Base-by-base conservation (phyloP, 2,113 vertebrate species). In the Varanus komodoensis region DNA sequence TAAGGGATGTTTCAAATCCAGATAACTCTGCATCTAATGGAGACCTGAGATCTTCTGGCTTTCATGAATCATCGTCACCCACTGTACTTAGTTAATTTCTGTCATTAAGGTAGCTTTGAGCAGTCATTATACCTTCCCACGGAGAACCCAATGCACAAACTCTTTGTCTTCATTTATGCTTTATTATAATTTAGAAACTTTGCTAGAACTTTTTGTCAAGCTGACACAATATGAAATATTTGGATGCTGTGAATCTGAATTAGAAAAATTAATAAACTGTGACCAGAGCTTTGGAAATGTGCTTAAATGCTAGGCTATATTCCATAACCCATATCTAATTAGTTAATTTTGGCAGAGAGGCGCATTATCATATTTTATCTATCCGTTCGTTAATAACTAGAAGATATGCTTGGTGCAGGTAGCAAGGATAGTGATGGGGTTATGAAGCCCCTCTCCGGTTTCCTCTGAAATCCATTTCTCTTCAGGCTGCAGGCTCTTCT, bases 61-160 rank as follows among this genome's bases (percentile, higher is more conserved):
- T 94, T 15, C 90, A 61, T 92, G 92, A 94, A 92, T 95, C 93
- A 87, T 87, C 73, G 88, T 89, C 69, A 90, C 90, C 68, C 88
- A 52, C 71, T 80, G 52, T 75, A 23, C 57, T 88, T 89, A 87
- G 89, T 87, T 95, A 93, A 92, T 89, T 92, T 93, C 94, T 93
- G 90, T 32, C 77, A 61, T 34, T 82, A 14, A 3, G 86, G 91
- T 88, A 14, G 23, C 84, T 48, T 82, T 91, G 68, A 95, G 94
- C 44, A 83, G 34, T 6, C 17, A 67, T 50, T 15, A 50, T 32
- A 84, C 54, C 21, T 68, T 88, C 21, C 64, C 32, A 27, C 79
- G 38, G 81, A 83, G 82, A 64, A 6, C 2, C 25, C 52, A 67
- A 50, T 68, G 11, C 29, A 50, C 38, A 64, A 77, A 64, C 4